phyloP scores from a whole-genome alignment of 2,888 invertebrate genomes.

The Hybos culiciformis region DNA sequence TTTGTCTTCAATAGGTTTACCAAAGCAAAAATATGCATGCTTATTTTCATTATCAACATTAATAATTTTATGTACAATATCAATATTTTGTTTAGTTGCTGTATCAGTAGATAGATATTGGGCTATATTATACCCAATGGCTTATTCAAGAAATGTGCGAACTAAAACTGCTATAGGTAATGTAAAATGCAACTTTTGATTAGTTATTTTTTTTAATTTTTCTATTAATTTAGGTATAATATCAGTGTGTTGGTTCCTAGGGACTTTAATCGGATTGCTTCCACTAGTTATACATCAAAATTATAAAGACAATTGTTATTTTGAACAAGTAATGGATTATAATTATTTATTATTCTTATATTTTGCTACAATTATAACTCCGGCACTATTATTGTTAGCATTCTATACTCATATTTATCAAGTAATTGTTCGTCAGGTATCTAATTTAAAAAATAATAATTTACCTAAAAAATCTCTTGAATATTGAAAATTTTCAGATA shows the following conservation, averaged over 20 bases:
- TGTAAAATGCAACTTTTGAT: neutral
- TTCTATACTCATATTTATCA: conserved; percentile 87
- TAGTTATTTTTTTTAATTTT: neutral
- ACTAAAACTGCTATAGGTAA: conserved; percentile 77
- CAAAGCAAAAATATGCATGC: conserved; percentile 68
- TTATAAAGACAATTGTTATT: conserved; percentile 49
- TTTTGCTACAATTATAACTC: conserved; percentile 83
- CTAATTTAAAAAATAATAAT: conserved; percentile 13
- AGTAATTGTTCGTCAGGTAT: conserved; percentile 77
- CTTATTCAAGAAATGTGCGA: conserved; percentile 75
- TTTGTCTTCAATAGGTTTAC: conserved; percentile 51
- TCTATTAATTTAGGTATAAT: conserved; percentile 51
- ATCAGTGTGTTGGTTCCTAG: conserved; percentile 73
- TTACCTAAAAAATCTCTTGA: neutral
- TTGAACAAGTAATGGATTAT: conserved; percentile 83
- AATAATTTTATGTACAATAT: conserved; percentile 80
- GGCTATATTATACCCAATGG: conserved; percentile 86
- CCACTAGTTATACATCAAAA: conserved; percentile 76
- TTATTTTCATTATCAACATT: conserved; percentile 74
- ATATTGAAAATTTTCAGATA: conserved; percentile 39
- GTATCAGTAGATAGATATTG: conserved; percentile 87
- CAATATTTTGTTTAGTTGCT: conserved; percentile 82
- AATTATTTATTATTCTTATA: conserved; percentile 85
- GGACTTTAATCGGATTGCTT: conserved; percentile 65
- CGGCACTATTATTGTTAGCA: conserved; percentile 67